phyloP scores from a whole-genome alignment of 2,797 vertebrate genomes.

The Lagodon rhomboides region DNA sequence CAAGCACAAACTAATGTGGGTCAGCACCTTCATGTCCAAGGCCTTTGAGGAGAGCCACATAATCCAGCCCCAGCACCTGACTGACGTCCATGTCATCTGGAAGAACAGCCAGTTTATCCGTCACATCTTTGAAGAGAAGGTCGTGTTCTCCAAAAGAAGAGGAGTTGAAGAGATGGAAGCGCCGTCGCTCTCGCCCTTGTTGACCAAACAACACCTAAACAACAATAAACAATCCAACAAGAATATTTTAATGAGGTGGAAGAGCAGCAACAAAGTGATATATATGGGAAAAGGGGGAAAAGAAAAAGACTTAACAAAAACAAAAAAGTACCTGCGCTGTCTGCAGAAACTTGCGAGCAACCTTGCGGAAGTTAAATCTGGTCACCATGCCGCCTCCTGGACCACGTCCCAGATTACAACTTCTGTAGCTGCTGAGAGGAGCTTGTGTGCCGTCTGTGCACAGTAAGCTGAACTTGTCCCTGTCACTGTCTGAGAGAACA shows the following conservation, averaged over 20 bases:
- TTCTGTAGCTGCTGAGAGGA: slow-evolving; percentile 83
- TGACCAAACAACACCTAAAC: slow-evolving; percentile 89
- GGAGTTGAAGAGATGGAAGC: slow-evolving; percentile 91
- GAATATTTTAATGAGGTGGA: not conserved
- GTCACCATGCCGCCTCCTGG: slow-evolving; percentile 88
- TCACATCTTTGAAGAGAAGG: slow-evolving; percentile 90
- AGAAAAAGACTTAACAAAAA: not conserved
- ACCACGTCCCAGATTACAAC: slow-evolving; percentile 90
- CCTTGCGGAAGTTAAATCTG: slow-evolving; percentile 87
- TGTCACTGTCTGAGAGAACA: slow-evolving; percentile 81
- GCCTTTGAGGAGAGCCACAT: slow-evolving; percentile 92
- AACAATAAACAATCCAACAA: slow-evolving; percentile 10
- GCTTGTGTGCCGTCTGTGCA: slow-evolving; percentile 90
- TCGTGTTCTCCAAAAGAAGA: slow-evolving; percentile 84
- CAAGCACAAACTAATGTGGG: slow-evolving; percentile 1
- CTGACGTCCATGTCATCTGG: slow-evolving; percentile 87
- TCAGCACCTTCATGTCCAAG: slow-evolving; percentile 93
- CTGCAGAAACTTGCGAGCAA: slow-evolving; percentile 87
- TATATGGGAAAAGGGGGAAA: not conserved
- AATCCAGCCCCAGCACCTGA: slow-evolving; percentile 92
- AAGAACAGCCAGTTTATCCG: slow-evolving; percentile 85
- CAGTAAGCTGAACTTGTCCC: slow-evolving; percentile 85
- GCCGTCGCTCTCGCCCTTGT: slow-evolving; percentile 83
- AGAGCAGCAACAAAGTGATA: not conserved
- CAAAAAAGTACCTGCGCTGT: slow-evolving; percentile 82